phyloP scores from a whole-genome alignment of 2,888 invertebrate species.

The Dryococelus australis region DNA sequence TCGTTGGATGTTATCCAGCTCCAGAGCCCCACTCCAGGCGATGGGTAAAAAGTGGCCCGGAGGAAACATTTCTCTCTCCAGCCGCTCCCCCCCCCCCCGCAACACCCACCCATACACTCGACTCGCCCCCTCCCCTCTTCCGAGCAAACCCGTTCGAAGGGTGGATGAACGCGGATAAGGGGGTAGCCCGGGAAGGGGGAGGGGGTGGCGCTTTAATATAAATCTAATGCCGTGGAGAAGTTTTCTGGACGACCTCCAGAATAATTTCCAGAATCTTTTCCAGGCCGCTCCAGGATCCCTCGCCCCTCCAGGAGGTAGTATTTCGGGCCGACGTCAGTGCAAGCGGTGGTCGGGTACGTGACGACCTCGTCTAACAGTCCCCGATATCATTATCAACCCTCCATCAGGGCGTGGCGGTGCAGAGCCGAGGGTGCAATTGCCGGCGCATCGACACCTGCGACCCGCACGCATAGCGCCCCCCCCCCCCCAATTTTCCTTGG shows the following conservation, averaged over 20 bases:
- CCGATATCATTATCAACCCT: constrained; percentile 7
- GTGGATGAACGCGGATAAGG: background rate
- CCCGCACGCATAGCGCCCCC: background rate
- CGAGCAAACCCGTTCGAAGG: background rate
- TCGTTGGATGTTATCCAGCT: background rate
- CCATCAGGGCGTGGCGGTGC: background rate
- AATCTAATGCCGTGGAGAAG: constrained; percentile 24
- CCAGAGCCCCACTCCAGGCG: background rate
- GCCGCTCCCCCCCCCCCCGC: background rate
- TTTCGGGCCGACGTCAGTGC: constrained; percentile 12
- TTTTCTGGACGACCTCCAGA: constrained; percentile 27
- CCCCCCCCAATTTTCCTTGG: no score
- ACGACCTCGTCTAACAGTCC: constrained; percentile 16
- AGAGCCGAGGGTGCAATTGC: background rate
- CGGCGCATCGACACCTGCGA: background rate
- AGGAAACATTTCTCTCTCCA: background rate
- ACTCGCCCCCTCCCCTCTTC: background rate
- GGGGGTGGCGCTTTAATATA: background rate
- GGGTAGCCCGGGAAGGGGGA: background rate
- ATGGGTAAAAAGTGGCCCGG: background rate
- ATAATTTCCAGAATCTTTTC: constrained; percentile 25
- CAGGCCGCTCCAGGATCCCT: background rate
- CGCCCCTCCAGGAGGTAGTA: background rate
- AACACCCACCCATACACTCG: background rate
- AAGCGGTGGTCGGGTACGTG: constrained; percentile 20